Conservation (phyloP, 2,888 invertebrate genomes). For the Baccha elongata region DNA sequence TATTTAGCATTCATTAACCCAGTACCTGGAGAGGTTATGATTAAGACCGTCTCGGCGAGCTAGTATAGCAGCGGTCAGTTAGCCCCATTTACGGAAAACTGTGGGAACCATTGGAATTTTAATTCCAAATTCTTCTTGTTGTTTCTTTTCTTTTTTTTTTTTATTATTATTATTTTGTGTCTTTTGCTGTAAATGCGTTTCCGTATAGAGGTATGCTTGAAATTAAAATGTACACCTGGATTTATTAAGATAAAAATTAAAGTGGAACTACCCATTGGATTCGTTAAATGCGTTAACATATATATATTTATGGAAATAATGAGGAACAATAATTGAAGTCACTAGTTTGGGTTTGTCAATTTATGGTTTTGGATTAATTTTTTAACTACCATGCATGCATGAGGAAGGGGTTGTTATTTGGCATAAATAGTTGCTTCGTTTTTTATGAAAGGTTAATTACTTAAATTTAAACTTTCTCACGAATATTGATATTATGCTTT, state of each 20-base stretch:
- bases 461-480: no score
- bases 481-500: no score
- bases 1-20: slow-evolving; percentile 83
- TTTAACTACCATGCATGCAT: background rate
- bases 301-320: slow-evolving; percentile 21
- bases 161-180: slow-evolving; percentile 39
- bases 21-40: slow-evolving; percentile 75
- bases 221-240: slow-evolving; percentile 64
- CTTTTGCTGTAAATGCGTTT: slow-evolving; percentile 59
- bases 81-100: slow-evolving; percentile 72
- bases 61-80: slow-evolving; percentile 54
- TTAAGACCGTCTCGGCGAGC: slow-evolving; percentile 59
- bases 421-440: background rate
- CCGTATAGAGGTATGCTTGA: slow-evolving; percentile 27
- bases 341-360: no score
- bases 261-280: slow-evolving; percentile 22
- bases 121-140: slow-evolving; percentile 45
- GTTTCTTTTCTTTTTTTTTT: slow-evolving; percentile 16
- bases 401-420: background rate
- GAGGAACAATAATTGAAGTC: slow-evolving; percentile 14
- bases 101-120: slow-evolving; percentile 72
- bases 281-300: background rate
- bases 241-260: slow-evolving; percentile 62
- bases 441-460: no score
- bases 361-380: slow-evolving; percentile 25